Evolutionary conservation across 2,797 vertebrate species (phyloP).

Genomic region (Lutra lutra): DNA sequence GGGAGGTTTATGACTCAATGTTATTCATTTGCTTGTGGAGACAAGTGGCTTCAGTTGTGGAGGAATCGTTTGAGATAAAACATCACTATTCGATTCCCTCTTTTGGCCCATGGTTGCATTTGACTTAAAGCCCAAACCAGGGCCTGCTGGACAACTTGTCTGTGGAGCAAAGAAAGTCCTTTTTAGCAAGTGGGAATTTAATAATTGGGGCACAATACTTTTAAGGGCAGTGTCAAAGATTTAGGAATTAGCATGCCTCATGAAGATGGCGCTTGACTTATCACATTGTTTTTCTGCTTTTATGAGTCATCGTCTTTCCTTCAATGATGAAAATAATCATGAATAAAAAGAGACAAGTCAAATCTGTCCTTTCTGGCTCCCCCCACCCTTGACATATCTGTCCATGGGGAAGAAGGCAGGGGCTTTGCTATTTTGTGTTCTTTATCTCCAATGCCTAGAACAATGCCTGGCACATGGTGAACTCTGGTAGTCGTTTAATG

Average conservation of each 20-base stretch:
- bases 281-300: neutral
- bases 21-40: neutral
- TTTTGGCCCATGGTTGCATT: neutral
- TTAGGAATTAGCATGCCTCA: neutral
- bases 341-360: neutral
- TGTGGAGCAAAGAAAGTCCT: neutral
- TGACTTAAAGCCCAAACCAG: neutral
- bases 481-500: neutral
- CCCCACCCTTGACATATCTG: neutral
- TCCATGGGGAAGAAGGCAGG: neutral
- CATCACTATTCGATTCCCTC: constrained; percentile 1
- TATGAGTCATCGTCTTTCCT: neutral
- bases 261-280: neutral
- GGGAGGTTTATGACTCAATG: constrained; percentile 57
- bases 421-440: neutral
- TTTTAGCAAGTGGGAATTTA: constrained; percentile 14
- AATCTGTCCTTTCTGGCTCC: too few relatives aligned
- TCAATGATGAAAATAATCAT: neutral
- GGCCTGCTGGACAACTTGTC: neutral
- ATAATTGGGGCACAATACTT: neutral
- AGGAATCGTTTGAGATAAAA: constrained; percentile 51
- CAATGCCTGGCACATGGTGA: neutral
- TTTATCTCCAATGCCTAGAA: neutral
- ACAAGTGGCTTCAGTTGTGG: constrained; percentile 53
- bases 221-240: neutral